Percentiles rank a stretch among this genome's conserved stretches.
Conservation (phyloP, 92 coral and sea anemone species). For the Isaurus tuberculatus region DNA sequence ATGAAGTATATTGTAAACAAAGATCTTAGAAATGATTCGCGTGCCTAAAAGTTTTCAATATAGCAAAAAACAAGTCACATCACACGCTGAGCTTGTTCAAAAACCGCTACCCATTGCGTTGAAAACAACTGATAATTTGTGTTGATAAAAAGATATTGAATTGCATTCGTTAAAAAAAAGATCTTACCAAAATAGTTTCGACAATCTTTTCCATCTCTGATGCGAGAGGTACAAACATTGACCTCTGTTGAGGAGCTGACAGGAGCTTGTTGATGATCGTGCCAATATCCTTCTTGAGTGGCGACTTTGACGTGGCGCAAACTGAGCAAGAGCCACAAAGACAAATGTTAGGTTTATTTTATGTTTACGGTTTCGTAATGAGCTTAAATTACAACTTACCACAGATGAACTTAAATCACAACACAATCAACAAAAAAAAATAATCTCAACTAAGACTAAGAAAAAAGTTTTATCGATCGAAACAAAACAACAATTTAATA, state of each 20-base stretch:
- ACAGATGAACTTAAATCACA: neutral
- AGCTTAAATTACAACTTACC: neutral
- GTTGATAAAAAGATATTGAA: too few relatives aligned
- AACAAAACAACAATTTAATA: too few relatives aligned
- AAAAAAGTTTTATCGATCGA: too few relatives aligned
- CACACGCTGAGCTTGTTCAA: too few relatives aligned
- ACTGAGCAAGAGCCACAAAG: neutral
- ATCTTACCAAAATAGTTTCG: constrained; percentile 21
- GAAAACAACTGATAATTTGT: neutral
- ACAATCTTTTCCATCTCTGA: constrained; percentile 32
- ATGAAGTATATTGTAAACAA: too few relatives aligned
- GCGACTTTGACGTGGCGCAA: constrained; percentile 15
- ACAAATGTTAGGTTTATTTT: neutral
- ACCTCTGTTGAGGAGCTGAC: constrained; percentile 20
- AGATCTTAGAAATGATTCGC: too few relatives aligned
- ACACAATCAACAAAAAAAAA: too few relatives aligned
- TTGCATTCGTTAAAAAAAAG: neutral
- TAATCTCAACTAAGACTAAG: too few relatives aligned
- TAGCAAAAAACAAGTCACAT: too few relatives aligned
- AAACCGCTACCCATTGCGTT: neutral
- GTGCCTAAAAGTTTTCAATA: neutral
- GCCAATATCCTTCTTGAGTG: constrained; percentile 1
- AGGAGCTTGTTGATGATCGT: constrained; percentile 6
- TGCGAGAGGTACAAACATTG: constrained; percentile 9
- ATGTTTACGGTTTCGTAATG: neutral